These are phyloP conservation scores for Galerucella nymphaeae DNA, from an alignment of 2,888 invertebrate genomes.

Conservation along the genomic window DNA sequence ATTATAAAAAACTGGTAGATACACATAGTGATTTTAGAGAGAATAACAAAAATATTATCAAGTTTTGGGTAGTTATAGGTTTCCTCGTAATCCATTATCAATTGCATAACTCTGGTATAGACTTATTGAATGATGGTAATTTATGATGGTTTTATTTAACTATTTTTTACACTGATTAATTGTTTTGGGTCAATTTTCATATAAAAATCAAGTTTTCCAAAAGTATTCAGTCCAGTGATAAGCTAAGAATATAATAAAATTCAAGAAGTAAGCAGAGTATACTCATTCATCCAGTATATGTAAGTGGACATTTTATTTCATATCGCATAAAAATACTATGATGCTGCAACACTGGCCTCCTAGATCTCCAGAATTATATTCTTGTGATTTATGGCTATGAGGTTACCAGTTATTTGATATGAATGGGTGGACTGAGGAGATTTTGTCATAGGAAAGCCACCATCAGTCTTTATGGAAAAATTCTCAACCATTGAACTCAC, in stretches of 20 bases:
- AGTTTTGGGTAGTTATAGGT: too few relatives aligned
- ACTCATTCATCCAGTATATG: neutral
- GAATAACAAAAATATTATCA: too few relatives aligned
- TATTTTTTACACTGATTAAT: conserved; percentile 13
- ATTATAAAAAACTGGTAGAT: too few relatives aligned
- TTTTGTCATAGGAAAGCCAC: too few relatives aligned
- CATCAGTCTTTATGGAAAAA: too few relatives aligned
- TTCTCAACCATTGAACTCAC: too few relatives aligned
- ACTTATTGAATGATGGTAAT: conserved; percentile 14
- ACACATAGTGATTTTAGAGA: too few relatives aligned
- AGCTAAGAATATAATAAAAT: neutral
- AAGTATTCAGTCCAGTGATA: neutral
- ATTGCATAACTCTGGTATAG: conserved; percentile 5
- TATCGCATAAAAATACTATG: neutral
- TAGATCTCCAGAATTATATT: too few relatives aligned
- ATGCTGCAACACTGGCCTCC: too few relatives aligned
- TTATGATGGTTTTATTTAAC: conserved; percentile 28
- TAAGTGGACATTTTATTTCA: neutral
- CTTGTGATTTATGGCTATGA: too few relatives aligned
- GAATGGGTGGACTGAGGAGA: too few relatives aligned
- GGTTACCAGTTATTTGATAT: too few relatives aligned
- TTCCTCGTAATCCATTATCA: neutral
- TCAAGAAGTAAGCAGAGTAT: neutral
- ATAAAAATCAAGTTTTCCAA: neutral
- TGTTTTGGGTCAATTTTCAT: neutral